Evolutionary conservation across 2,113 vertebrate species (phyloP).

Genomic region (Synodontis membranacea): DNA sequence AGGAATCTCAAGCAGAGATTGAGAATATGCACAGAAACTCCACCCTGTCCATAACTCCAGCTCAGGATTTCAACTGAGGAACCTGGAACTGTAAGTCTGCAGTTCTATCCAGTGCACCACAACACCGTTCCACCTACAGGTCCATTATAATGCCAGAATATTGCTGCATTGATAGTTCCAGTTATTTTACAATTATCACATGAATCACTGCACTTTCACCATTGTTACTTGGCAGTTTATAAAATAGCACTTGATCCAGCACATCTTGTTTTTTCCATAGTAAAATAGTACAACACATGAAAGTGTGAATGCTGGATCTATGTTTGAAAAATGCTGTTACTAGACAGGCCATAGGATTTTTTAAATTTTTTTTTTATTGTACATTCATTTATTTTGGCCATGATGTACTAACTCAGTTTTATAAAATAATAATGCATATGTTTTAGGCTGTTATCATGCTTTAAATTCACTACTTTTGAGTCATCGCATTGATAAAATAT

Average conservation of each 20-base stretch:
- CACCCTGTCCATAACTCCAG: not conserved
- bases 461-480: not conserved
- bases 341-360: no score
- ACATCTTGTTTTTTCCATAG: no score
- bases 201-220: no score
- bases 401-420: not conserved
- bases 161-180: not conserved
- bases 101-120: not conserved
- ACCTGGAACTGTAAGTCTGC: not conserved
- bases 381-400: no score
- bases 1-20: not conserved
- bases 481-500: not conserved
- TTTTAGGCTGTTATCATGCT: not conserved
- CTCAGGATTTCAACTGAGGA: not conserved
- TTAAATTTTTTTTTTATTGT: no score
- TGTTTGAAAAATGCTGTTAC: no score
- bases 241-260: no score
- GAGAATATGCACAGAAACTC: not conserved
- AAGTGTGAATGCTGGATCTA: no score
- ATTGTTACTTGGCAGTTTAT: no score
- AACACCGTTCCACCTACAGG: not conserved
- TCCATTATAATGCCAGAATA: not conserved
- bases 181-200: no score
- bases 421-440: not conserved
- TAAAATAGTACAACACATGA: no score